Conservation (phyloP, 2,113 vertebrate genomes). For the Scomber japonicus region DNA sequence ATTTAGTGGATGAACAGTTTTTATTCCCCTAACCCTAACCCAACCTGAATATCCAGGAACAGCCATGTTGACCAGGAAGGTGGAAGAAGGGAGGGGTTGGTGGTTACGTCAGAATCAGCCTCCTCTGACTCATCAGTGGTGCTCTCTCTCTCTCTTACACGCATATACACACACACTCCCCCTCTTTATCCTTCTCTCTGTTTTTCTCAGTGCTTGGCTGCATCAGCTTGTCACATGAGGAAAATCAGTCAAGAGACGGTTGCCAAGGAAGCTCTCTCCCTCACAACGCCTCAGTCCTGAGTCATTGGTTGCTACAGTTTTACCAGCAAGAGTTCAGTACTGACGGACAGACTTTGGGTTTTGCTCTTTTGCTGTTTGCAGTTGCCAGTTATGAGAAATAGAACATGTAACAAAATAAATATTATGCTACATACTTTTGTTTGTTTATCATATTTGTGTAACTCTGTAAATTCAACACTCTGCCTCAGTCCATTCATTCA, state of each 20-base stretch:
- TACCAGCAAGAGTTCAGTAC: neutral
- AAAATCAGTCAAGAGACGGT: conserved; percentile 52
- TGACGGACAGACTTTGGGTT: neutral
- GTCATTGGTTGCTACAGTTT: conserved; percentile 24
- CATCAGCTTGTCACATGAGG: conserved; percentile 58
- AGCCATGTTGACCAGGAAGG: conserved; percentile 10
- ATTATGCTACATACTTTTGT: neutral
- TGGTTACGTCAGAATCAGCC: conserved; percentile 73
- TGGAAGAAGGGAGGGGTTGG: conserved; percentile 46
- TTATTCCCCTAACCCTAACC: too few relatives aligned
- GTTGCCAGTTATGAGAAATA: neutral
- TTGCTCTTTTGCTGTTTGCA: conserved; percentile 3
- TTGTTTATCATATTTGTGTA: neutral
- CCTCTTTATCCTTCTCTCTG: neutral
- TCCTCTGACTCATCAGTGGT: conserved; percentile 72
- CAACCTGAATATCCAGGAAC: conserved; percentile 23
- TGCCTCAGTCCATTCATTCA: conserved; percentile 2
- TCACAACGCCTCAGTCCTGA: conserved; percentile 30
- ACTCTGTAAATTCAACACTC: too few relatives aligned
- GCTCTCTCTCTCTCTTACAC: conserved; percentile 17
- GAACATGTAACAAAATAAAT: neutral
- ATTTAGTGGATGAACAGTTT: neutral
- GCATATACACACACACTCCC: conserved; percentile 8
- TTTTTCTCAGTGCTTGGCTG: conserved; percentile 42
- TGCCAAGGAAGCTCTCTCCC: conserved; percentile 54